Evolutionary conservation across 2,888 invertebrate species (phyloP), one percentile per base, ranked within the genome.

Genomic region (Hypena proboscidalis): DNA sequence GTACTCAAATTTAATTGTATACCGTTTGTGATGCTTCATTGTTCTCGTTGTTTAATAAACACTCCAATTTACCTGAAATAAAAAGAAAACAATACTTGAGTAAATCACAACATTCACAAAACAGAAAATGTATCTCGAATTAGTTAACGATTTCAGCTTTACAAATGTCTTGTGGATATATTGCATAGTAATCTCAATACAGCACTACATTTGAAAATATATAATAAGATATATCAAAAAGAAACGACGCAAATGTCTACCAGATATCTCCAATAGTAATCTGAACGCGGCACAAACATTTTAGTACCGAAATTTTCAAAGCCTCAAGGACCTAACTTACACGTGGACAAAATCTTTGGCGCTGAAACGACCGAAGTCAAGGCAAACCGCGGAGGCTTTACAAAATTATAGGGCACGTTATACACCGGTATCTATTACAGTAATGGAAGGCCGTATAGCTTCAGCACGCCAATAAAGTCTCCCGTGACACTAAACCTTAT

Each of bases 381-480:
- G 13, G 5, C 20, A 30, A 34, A 35, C 30, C 23, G 8, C 23
- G 17, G 5, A 20, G 20, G 26, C 17, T 31, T 27, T 42, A 39
- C 39, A 32, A 41, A 48, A 41, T 32, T 38, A 46, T 33, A 34
- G 25, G 25, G 44, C 23, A 32, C 42, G 41, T 39, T 29, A 36
- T 44, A 31, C 49, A 33, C 48, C 11, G 42, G 58, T 55, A 53
- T 64, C 60, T 66, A 60, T 60, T 66, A 58, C 58, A 21, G 63
- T 65, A 66, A 66, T 66, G 66, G 63, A 60, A 66, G 41, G 39
- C 41, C 35, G 51, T 63, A 56, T 58, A 50, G 60, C 65, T 62
- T 54, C 62, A 57, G 65, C 59, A 53, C 53, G 47, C 59, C 63
- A 64, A 67, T 67, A 67, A 64, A 66, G 55, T 54, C 57, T 54